Percentiles rank a stretch among this genome's conserved stretches.
These are phyloP conservation scores for Eumerus sabulonum DNA, from an alignment of 2,888 invertebrate species.

Conservation along the genomic window DNA sequence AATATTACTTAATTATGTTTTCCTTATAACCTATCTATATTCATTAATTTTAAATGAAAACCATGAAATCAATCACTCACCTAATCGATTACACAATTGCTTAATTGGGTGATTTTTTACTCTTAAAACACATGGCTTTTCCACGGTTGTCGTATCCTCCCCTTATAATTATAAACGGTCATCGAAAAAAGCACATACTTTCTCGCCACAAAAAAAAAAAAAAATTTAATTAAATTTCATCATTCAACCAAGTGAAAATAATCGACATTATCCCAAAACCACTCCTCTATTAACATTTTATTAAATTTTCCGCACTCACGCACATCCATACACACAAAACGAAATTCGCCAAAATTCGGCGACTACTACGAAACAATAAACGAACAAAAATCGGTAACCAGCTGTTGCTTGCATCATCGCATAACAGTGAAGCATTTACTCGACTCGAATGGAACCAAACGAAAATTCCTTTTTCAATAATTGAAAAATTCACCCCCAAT, in stretches of 20 bases:
- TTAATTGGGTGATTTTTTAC: conserved; percentile 46
- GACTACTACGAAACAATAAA: conserved; percentile 31
- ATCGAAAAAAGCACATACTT: conserved; percentile 28
- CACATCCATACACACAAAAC: conserved; percentile 37
- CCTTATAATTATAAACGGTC: conserved; percentile 23
- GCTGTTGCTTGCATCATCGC: conserved; percentile 53
- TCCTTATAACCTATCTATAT: too few relatives aligned
- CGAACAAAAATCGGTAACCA: conserved; percentile 50
- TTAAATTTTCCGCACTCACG: conserved; percentile 55
- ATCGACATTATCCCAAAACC: conserved; percentile 46
- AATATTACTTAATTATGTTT: too few relatives aligned
- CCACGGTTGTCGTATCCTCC: conserved; percentile 2
- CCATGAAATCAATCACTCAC: conserved; percentile 35
- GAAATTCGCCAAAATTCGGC: conserved; percentile 22
- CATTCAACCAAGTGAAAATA: conserved; percentile 51
- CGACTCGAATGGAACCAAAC: conserved; percentile 44
- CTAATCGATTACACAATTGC: conserved; percentile 48
- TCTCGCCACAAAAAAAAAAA: conserved; percentile 31
- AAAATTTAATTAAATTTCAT: conserved; percentile 57
- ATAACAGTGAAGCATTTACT: conserved; percentile 41
- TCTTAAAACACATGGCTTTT: conserved; percentile 38
- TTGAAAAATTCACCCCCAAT: conserved; percentile 51
- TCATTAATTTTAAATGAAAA: not conserved
- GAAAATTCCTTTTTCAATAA: conserved; percentile 60
- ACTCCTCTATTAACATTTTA: conserved; percentile 58